phyloP scores from a whole-genome alignment of 2,888 invertebrate species.

The Cephus pygmeus region DNA sequence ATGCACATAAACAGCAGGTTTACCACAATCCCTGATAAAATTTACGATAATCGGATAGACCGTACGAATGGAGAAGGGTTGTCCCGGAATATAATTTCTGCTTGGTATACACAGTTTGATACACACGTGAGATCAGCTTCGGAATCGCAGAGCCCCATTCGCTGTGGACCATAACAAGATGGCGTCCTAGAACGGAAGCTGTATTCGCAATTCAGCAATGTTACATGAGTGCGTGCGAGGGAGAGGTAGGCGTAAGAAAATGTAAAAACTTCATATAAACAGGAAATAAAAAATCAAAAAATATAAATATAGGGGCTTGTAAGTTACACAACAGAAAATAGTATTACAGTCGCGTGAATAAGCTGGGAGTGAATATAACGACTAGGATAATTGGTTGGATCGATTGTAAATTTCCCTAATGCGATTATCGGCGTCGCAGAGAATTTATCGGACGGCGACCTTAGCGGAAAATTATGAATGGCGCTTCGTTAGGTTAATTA shows the following conservation, averaged over 20 bases:
- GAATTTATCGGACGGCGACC: neutral
- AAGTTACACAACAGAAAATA: neutral
- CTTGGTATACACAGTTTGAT: neutral
- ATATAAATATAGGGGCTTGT: neutral
- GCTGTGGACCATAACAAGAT: neutral
- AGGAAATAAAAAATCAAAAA: neutral
- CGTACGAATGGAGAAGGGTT: neutral
- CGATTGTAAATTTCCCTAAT: neutral
- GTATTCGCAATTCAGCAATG: neutral
- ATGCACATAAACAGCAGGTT: constrained; percentile 41
- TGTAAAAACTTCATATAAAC: neutral
- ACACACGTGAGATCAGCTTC: neutral
- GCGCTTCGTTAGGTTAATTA: constrained; percentile 1
- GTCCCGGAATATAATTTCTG: neutral
- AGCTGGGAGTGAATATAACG: neutral
- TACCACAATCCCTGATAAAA: neutral
- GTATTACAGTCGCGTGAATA: neutral
- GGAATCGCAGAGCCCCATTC: neutral
- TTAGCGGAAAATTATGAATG: neutral
- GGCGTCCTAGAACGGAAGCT: neutral
- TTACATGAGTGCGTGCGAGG: neutral
- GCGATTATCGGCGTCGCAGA: neutral
- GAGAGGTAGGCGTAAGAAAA: neutral
- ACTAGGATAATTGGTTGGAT: neutral
- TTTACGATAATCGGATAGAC: neutral